Evolutionary conservation across 1,140 invertebrate species (phyloP), one percentile per base, ranked within the genome.

Genomic region (Solenopsis invicta): DNA sequence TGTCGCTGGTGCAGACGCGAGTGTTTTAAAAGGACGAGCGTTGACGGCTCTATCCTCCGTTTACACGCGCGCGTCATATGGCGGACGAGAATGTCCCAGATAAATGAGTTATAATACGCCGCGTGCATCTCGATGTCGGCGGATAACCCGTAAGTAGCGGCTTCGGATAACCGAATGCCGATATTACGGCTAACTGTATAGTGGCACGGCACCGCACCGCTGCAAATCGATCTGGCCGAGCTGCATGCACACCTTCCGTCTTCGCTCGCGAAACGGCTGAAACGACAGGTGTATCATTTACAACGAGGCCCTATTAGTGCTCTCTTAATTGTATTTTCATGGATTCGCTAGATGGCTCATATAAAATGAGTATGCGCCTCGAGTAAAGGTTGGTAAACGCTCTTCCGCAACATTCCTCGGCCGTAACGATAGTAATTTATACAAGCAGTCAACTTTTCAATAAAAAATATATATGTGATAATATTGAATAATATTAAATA

Each of bases 161-260:
- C 82, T 75, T 52, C 77, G 66, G 86, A 85, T 90, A 89, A 89
- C 50, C 84, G 85, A 90, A 85, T 82, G 59, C 64, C 80, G 80
- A 91, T 91, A 87, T 91, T 91, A 89, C 85, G 87, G 48, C 72
- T 91, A 91, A 91, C 85, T 93, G 92, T 90, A 88, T 75, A 71
- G 29, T 52, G 61, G 48, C 29, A 29, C 29, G 61, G 48, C 29
- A 29, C 29, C 41, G 48, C 52, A 54, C 29, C 77, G 45, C 13
- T 48, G 87, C 89, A 78, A 88, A 90, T 90, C 89, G 89, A 91
- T 88, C 81, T 61, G 45, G 41, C 80, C 48, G 56, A 61, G 61
- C 59, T 8, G 41, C 41, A 29, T 59, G 41, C 74, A 13, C 59
- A 90, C 88, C 75, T 86, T 88, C 61, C 54, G 72, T 88, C 50